Conservation (phyloP, 1,140 invertebrate genomes). For the Zaprionus nigranus region DNA sequence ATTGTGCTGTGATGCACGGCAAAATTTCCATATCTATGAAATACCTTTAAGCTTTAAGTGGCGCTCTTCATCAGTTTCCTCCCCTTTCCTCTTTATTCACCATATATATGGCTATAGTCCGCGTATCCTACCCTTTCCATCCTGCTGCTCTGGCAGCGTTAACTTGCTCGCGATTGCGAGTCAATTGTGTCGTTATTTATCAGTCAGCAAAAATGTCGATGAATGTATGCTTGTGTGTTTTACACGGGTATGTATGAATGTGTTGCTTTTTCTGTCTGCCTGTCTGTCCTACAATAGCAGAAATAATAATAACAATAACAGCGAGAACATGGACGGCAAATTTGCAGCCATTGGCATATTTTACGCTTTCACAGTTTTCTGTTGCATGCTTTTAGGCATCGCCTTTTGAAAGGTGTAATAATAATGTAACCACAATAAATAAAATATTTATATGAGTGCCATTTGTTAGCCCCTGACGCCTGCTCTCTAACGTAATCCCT, state of each 20-base stretch:
- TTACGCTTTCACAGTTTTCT: slow-evolving; percentile 34
- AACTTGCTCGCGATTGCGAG: slow-evolving; percentile 70
- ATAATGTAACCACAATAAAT: slow-evolving; percentile 56
- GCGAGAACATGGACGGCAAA: slow-evolving; percentile 5
- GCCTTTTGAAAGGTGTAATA: slow-evolving; percentile 54
- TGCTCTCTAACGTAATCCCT: slow-evolving; percentile 21
- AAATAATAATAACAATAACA: slow-evolving; percentile 20
- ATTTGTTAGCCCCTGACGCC: slow-evolving; percentile 37
- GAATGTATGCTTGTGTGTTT: slow-evolving; percentile 17
- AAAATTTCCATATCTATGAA: slow-evolving; percentile 5
- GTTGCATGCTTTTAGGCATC: slow-evolving; percentile 54
- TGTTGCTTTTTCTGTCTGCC: slow-evolving; percentile 6
- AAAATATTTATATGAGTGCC: slow-evolving; percentile 29
- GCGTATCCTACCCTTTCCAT: not conserved
- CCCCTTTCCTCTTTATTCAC: not conserved
- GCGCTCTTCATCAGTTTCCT: slow-evolving; percentile 16
- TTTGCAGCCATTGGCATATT: slow-evolving; percentile 44
- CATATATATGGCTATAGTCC: not conserved
- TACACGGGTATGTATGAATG: not conserved
- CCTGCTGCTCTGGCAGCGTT: slow-evolving; percentile 39
- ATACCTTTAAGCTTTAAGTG: slow-evolving; percentile 1
- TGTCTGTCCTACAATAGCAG: slow-evolving; percentile 19
- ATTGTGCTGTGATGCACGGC: too few relatives aligned
- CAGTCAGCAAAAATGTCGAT: slow-evolving; percentile 59
- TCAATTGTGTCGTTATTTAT: slow-evolving; percentile 79